Evolutionary conservation across 2,797 vertebrate species (phyloP).

Genomic region (Microctenopoma lineatum): DNA sequence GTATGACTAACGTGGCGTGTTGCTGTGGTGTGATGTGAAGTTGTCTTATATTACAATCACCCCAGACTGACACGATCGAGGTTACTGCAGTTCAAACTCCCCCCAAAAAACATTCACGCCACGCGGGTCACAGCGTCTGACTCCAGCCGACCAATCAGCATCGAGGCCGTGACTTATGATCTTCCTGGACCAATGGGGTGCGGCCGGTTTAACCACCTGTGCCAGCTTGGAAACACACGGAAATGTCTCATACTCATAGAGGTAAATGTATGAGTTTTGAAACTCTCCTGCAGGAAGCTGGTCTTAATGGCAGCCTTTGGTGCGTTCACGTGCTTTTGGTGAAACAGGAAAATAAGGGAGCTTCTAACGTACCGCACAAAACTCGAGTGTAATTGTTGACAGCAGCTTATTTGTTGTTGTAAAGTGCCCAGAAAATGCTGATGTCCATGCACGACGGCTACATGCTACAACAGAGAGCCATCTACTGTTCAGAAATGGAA

Average conservation of each 20-base stretch:
- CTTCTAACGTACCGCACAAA: neutral
- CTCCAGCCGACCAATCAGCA: constrained; percentile 72
- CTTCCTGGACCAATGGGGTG: constrained; percentile 66
- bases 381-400: neutral
- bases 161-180: constrained; percentile 71
- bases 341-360: neutral
- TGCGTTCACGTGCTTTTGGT: neutral
- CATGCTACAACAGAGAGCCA: constrained; percentile 9
- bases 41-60: constrained; percentile 35
- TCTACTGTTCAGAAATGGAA: constrained; percentile 18
- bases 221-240: constrained; percentile 7
- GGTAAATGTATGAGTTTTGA: neutral
- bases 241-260: neutral
- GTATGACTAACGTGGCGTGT: constrained; percentile 34
- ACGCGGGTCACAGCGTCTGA: constrained; percentile 72
- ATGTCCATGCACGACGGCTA: neutral
- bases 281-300: neutral
- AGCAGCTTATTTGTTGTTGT: neutral
- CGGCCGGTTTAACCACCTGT: constrained; percentile 33
- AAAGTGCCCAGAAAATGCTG: neutral
- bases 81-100: constrained; percentile 79
- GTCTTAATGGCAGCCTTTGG: neutral
- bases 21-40: constrained; percentile 51
- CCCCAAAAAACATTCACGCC: constrained; percentile 40
- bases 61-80: constrained; percentile 40